phyloP scores from a whole-genome alignment of 2,888 invertebrate genomes.

The Andrena trimmerana region DNA sequence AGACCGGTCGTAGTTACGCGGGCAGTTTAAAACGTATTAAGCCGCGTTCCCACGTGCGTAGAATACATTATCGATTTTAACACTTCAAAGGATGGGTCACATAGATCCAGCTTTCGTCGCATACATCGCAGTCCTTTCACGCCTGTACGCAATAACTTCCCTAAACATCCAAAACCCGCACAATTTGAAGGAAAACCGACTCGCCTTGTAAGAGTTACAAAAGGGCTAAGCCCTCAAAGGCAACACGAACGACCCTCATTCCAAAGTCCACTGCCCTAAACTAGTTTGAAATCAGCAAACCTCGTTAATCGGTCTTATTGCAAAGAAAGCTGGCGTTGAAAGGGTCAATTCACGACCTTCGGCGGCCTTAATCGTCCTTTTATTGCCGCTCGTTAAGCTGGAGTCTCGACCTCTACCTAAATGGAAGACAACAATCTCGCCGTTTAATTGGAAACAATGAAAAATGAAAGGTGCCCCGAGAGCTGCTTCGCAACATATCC shows the following conservation, averaged over 20 bases:
- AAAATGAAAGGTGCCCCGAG: background rate
- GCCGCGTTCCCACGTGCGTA: background rate
- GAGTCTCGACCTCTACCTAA: background rate
- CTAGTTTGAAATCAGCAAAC: background rate
- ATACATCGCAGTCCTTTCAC: no score
- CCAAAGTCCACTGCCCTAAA: no score
- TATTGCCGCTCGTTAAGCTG: conserved; percentile 16
- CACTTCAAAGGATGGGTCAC: no score
- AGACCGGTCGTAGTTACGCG: conserved; percentile 31
- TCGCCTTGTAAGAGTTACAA: no score
- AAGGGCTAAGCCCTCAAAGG: no score
- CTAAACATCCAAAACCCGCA: no score
- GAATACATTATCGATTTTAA: background rate
- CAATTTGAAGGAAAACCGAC: no score
- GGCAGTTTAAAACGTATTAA: background rate
- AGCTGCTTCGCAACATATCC: background rate
- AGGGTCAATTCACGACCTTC: conserved; percentile 17
- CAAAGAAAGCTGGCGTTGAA: background rate
- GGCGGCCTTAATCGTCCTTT: background rate
- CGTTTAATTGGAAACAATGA: background rate
- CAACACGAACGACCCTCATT: no score
- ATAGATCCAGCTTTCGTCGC: no score
- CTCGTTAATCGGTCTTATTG: background rate
- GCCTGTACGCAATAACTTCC: no score
- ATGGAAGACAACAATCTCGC: background rate